A percentile compares a stretch with the other conserved stretches of the same genome.
Conservation (phyloP, 2,797 vertebrate species). For the Syngnathus acus region DNA sequence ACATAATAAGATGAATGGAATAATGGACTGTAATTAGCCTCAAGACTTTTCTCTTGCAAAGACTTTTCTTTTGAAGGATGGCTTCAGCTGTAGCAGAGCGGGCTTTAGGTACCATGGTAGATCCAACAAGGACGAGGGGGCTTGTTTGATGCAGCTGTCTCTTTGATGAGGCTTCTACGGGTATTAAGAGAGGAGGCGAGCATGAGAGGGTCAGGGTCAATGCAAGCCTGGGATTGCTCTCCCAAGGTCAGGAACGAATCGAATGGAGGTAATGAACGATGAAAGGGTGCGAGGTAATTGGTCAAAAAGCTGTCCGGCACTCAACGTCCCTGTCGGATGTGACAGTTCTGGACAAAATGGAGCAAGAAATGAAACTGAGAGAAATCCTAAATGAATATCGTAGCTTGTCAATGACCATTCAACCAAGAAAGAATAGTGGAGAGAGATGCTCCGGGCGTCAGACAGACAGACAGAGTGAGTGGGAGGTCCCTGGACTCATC, state of each 20-base stretch:
- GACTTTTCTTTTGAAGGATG: neutral
- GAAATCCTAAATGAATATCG: slow-evolving; percentile 4
- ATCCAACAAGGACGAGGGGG: slow-evolving; percentile 4
- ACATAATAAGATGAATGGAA: neutral
- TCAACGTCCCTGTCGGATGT: slow-evolving; percentile 4
- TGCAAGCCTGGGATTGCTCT: slow-evolving; percentile 37
- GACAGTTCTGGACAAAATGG: slow-evolving; percentile 7
- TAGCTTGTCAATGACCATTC: slow-evolving; percentile 14
- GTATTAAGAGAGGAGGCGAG: slow-evolving; percentile 24
- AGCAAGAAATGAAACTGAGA: neutral
- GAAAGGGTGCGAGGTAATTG: slow-evolving; percentile 28
- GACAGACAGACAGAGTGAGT: slow-evolving; percentile 59
- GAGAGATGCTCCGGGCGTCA: slow-evolving; percentile 45
- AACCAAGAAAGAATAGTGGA: slow-evolving; percentile 9
- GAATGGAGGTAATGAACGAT: slow-evolving; percentile 37
- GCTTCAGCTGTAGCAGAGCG: slow-evolving; percentile 3
- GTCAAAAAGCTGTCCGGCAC: slow-evolving; percentile 11
- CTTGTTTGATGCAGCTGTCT: slow-evolving; percentile 15
- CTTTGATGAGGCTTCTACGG: slow-evolving; percentile 38
- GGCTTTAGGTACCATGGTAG: slow-evolving; percentile 11
- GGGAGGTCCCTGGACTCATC: slow-evolving; percentile 68
- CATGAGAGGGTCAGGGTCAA: slow-evolving; percentile 41
- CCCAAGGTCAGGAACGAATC: slow-evolving; percentile 51
- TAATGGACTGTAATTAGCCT: neutral
- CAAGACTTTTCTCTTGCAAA: neutral